These are phyloP conservation scores for Dascillus cervinus DNA, from an alignment of 2,888 invertebrate species.

Conservation along the genomic window DNA sequence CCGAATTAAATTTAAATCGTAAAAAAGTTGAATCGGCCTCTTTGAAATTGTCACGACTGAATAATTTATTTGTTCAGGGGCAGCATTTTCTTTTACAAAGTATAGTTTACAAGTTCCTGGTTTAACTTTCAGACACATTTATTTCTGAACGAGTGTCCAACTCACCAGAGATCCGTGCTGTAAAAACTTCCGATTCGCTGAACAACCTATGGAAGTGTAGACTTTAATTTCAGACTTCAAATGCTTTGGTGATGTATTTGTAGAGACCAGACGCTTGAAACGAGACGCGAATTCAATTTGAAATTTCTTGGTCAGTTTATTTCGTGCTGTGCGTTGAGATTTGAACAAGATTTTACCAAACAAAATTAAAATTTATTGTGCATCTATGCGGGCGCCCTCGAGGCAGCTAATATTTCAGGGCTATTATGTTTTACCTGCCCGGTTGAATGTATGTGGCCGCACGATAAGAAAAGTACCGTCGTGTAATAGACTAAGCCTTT, in stretches of 20 bases:
- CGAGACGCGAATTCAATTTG: conserved; percentile 16
- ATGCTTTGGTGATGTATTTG: conserved; percentile 21
- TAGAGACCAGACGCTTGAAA: conserved; percentile 16
- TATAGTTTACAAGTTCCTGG: conserved; percentile 17
- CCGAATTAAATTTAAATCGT: no score
- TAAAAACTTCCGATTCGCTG: conserved; percentile 22
- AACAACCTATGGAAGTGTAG: conserved; percentile 24
- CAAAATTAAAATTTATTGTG: no score
- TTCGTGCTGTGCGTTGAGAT: conserved; percentile 17
- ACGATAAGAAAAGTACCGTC: no score
- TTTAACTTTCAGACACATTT: conserved; percentile 22
- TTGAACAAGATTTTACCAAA: conserved; percentile 17
- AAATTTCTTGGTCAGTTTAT: conserved; percentile 17
- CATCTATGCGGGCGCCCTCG: no score
- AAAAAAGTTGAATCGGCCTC: not conserved
- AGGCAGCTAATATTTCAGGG: no score
- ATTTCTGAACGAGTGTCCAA: conserved; percentile 20
- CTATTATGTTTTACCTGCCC: no score
- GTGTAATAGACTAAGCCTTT: no score
- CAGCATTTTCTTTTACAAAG: conserved; percentile 2
- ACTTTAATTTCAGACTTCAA: conserved; percentile 24
- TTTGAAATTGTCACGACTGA: not conserved
- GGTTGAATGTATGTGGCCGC: no score
- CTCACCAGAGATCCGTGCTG: conserved; percentile 16
- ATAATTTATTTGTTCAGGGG: not conserved